Evolutionary conservation across 23 tunicate genomes (phyloP).

Genomic region (Halocynthia aurantium): DNA sequence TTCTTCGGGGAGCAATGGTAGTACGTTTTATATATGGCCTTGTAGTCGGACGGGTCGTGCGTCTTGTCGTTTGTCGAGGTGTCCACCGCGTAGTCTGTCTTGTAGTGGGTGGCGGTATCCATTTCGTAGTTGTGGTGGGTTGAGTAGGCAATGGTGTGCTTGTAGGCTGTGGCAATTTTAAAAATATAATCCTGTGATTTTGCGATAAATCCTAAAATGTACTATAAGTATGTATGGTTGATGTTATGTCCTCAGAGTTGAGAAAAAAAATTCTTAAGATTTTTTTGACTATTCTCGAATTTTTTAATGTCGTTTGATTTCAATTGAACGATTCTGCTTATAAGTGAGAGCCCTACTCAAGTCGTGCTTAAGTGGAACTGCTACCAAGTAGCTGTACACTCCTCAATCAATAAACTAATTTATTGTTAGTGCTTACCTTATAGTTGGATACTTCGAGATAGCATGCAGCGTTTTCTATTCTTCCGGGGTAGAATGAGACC

Average conservation of each 20-base stretch:
- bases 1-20: background rate
- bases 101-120: background rate
- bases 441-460: constrained; percentile 7
- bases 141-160: background rate
- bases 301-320: too few species aligned
- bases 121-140: background rate
- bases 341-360: too few species aligned
- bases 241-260: too few species aligned
- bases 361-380: too few species aligned
- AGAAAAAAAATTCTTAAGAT: too few species aligned
- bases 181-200: too few species aligned
- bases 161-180: too few species aligned
- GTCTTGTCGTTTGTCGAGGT: constrained; percentile 2
- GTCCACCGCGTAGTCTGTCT: constrained; percentile 1
- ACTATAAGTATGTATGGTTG: too few species aligned
- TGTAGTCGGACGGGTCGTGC: background rate
- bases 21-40: constrained; percentile 7
- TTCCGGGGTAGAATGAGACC: constrained; percentile 62
- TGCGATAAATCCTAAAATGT: too few species aligned
- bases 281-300: too few species aligned
- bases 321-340: too few species aligned
- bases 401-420: background rate
- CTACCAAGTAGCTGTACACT: background rate
- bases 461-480: constrained; percentile 41
- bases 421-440: background rate